A percentile compares a stretch with the other conserved stretches of the same genome.
Conservation (phyloP, 1,140 invertebrate genomes). For the Meloidogyne chitwoodi region DNA sequence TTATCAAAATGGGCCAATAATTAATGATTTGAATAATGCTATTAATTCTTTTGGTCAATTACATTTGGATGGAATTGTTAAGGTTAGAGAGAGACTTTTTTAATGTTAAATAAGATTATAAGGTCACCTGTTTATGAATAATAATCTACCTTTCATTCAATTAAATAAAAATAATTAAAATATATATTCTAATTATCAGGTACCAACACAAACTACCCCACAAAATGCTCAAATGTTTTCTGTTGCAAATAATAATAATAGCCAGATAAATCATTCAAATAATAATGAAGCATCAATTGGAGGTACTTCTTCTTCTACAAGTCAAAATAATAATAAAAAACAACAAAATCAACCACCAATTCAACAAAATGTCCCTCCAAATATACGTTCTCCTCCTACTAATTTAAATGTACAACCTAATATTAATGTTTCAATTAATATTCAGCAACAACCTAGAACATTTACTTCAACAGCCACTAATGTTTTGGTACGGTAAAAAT, state of each 20-base stretch:
- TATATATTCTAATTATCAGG: not conserved
- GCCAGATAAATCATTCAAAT: not conserved
- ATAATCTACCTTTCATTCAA: no score
- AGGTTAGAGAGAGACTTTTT: not conserved
- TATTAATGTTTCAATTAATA: not conserved
- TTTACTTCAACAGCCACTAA: not conserved
- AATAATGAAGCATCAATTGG: not conserved
- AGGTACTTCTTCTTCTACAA: not conserved
- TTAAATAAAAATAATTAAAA: no score
- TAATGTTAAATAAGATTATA: no score
- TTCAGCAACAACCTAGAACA: not conserved
- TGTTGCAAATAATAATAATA: not conserved
- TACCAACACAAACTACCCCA: not conserved
- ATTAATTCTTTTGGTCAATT: not conserved
- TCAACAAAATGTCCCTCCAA: not conserved
- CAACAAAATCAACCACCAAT: not conserved
- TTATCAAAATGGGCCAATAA: not conserved
- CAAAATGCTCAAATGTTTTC: conserved; percentile 18
- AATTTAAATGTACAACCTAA: not conserved
- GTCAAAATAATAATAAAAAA: not conserved
- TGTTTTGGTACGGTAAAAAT: not conserved
- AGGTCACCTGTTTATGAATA: no score
- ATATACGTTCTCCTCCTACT: not conserved
- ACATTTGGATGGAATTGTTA: not conserved
- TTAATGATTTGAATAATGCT: not conserved